A percentile compares a stretch with the other conserved stretches of the same genome.
Evolutionary conservation across 1,140 invertebrate species (phyloP).

Genomic region (Holcopasites calliopsidis): DNA sequence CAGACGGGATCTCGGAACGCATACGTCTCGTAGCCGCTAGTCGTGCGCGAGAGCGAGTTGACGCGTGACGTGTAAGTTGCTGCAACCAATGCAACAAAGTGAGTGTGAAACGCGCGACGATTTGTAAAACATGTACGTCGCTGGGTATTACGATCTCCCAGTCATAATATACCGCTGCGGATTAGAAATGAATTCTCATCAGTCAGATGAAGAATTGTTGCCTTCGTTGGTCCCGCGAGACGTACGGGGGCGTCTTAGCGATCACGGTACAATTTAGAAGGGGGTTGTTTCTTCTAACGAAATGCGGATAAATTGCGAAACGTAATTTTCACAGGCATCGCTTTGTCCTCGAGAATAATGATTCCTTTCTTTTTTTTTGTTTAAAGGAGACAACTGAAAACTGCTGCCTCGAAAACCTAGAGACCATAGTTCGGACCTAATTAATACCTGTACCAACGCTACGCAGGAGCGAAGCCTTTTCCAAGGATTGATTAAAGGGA

Average conservation of each 20-base stretch:
- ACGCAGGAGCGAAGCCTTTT: no score
- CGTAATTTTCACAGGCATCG: no score
- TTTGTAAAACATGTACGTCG: slow-evolving; percentile 23
- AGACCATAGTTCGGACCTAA: no score
- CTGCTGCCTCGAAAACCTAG: no score
- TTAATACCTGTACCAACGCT: no score
- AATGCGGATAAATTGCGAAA: no score
- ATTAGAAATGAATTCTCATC: slow-evolving; percentile 26
- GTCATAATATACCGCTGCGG: slow-evolving; percentile 10
- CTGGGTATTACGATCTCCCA: not conserved
- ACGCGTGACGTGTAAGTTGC: slow-evolving; percentile 1
- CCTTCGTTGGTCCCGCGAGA: not conserved
- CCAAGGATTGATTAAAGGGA: slow-evolving; percentile 26
- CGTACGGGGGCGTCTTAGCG: no score
- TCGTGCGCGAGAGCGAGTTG: not conserved
- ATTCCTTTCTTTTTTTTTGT: no score
- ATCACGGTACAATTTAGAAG: no score
- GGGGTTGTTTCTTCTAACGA: no score
- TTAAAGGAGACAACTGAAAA: no score
- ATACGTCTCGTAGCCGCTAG: slow-evolving; percentile 8
- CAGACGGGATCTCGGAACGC: slow-evolving; percentile 2
- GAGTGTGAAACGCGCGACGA: slow-evolving; percentile 25
- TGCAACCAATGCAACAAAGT: slow-evolving; percentile 22
- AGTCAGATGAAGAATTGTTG: slow-evolving; percentile 24
- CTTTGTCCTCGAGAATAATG: no score